phyloP scores from a whole-genome alignment of 53 echinoderm and acorn worm species.

The Luidia sarsii region DNA sequence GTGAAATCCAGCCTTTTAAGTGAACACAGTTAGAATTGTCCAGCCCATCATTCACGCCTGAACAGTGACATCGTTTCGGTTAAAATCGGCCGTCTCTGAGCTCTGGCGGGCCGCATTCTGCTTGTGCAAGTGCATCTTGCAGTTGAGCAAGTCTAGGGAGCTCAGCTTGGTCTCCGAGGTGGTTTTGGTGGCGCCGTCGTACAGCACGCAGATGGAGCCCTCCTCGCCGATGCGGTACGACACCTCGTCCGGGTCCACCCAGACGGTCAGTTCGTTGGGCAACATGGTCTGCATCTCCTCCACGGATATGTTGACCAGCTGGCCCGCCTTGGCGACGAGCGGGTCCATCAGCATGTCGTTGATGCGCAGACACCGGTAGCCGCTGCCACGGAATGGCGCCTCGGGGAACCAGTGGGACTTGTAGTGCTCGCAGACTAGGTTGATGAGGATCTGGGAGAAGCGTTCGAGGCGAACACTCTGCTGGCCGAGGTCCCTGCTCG shows the following conservation, averaged over 20 bases:
- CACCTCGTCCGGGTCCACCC: conserved; percentile 82
- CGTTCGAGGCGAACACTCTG: conserved; percentile 62
- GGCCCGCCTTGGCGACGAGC: conserved; percentile 69
- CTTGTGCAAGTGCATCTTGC: conserved; percentile 47
- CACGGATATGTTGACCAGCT: conserved; percentile 53
- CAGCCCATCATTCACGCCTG: neutral
- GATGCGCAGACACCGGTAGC: conserved; percentile 80
- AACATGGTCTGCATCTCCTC: conserved; percentile 56
- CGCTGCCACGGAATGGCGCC: conserved; percentile 71
- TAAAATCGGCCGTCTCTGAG: conserved; percentile 36
- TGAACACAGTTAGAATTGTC: neutral
- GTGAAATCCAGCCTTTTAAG: conserved; percentile 16
- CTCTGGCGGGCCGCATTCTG: conserved; percentile 8
- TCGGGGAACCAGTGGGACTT: conserved; percentile 83
- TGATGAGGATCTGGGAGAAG: conserved; percentile 66
- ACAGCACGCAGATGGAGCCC: conserved; percentile 82
- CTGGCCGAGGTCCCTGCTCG: conserved; percentile 56
- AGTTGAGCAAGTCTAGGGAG: conserved; percentile 52
- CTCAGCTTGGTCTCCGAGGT: conserved; percentile 38
- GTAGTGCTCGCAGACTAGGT: conserved; percentile 68
- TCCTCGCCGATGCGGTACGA: conserved; percentile 88
- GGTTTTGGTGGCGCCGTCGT: conserved; percentile 55
- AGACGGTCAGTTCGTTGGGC: conserved; percentile 78
- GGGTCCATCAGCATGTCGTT: conserved; percentile 82
- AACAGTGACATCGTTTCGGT: conserved; percentile 42